These are phyloP conservation scores for Oscheius sp. DNA, from an alignment of 2,888 invertebrate species.

Conservation along the genomic window DNA sequence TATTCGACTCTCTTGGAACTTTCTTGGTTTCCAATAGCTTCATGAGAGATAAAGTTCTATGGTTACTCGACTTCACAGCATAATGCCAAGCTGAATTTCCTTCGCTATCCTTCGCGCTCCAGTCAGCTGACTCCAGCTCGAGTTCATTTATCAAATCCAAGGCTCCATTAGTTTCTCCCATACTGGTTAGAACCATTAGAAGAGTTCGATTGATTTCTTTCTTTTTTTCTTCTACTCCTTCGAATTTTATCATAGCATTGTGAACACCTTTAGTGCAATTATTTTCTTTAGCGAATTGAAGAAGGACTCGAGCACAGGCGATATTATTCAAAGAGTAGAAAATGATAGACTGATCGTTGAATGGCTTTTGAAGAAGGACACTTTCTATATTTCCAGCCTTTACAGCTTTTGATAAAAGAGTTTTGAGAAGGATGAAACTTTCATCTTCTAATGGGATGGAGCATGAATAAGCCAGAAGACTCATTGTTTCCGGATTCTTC, in stretches of 20 bases:
- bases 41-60: constrained; percentile 44
- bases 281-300: constrained; percentile 28
- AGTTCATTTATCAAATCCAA: constrained; percentile 36
- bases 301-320: constrained; percentile 27
- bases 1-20: constrained; percentile 32
- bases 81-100: constrained; percentile 47
- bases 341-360: not conserved
- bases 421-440: not conserved
- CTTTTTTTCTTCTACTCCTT: not conserved
- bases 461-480: constrained; percentile 4
- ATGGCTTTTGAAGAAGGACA: not conserved
- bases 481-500: constrained; percentile 1
- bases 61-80: constrained; percentile 40
- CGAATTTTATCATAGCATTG: constrained; percentile 25
- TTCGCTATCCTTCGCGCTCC: constrained; percentile 37
- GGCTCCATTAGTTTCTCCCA: constrained; percentile 37
- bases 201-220: constrained; percentile 37
- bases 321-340: not conserved
- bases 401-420: not conserved
- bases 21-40: constrained; percentile 36
- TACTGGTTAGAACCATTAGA: constrained; percentile 38
- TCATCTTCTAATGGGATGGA: not conserved
- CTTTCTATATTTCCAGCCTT: not conserved
- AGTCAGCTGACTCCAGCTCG: constrained; percentile 26
- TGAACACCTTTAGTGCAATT: constrained; percentile 37